These are phyloP conservation scores for Aphelenchoides avenae DNA, from an alignment of 1,140 invertebrate genomes.

Conservation along the genomic window DNA sequence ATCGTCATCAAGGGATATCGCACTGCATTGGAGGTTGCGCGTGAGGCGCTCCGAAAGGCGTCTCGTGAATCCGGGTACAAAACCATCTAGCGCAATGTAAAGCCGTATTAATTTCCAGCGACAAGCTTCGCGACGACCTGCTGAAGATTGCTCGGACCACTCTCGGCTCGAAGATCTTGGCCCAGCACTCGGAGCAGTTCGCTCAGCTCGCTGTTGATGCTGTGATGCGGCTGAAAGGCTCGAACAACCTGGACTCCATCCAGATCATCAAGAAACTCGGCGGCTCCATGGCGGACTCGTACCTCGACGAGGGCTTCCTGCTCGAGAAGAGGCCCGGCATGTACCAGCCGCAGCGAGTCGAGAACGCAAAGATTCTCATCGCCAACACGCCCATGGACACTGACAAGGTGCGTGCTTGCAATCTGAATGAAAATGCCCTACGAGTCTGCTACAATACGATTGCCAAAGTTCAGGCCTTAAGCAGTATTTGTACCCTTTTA, in stretches of 20 bases:
- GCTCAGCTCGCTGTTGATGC: conserved; percentile 90
- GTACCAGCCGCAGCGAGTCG: conserved; percentile 79
- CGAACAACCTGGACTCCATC: conserved; percentile 88
- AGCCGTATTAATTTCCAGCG: conserved; percentile 60
- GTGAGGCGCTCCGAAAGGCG: conserved; percentile 72
- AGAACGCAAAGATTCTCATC: conserved; percentile 91
- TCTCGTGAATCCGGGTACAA: conserved; percentile 72
- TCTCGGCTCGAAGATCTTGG: conserved; percentile 93
- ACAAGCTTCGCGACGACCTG: conserved; percentile 78
- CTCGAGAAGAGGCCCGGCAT: conserved; percentile 90
- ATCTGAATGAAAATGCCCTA: too few species aligned
- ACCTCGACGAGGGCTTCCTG: conserved; percentile 94
- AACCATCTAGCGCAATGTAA: conserved; percentile 15
- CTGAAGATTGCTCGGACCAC: conserved; percentile 96
- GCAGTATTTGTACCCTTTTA: too few species aligned
- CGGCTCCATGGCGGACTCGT: conserved; percentile 84
- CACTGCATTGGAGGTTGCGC: conserved; percentile 75
- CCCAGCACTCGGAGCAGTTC: conserved; percentile 95
- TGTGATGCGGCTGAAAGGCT: conserved; percentile 86
- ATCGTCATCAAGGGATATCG: conserved; percentile 94
- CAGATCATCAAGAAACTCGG: conserved; percentile 96
- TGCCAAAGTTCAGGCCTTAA: too few species aligned
- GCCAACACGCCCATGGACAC: conserved; percentile 99
- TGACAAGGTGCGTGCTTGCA: conserved; percentile 75
- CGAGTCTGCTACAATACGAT: too few species aligned